Base-by-base conservation (phyloP, 2,113 vertebrate genomes). In the Amazona vittata region DNA sequence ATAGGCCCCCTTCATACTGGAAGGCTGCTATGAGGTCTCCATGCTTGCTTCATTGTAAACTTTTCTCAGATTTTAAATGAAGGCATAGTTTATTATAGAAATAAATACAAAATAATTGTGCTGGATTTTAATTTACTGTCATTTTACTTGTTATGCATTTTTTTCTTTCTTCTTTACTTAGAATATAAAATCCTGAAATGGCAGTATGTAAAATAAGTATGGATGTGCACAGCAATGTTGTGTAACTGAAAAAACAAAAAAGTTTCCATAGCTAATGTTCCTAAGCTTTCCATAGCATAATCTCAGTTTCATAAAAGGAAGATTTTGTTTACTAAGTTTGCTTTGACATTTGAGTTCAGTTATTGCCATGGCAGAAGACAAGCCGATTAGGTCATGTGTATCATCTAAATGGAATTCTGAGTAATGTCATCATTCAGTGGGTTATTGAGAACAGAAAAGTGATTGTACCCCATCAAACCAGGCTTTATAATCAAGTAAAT, bases 401-500 rank as follows among this genome's bases (percentile, higher is more conserved):
- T 97, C 95, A 97, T 94, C 94, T 94, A 89, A 95, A 94, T 86
- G 92, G 93, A 96, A 92, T 93, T 97, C 53, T 94, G 83, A 97
- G 79, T 94, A 97, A 96, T 84, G 78, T 69, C 64, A 79, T 90
- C 62, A 86, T 95, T 83, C 93, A 93, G 4, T 50, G 29, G 33
- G n/a, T 65, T 81, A 90, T 7, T 83, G 83, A 95, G 91, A 97
- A 97, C 94, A 97, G 84, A 93, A 86, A 92, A 96, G 76, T 85
- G 65, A 96, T 96, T 97, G 95, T 97, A 39, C 92, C 35, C 55
- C 83, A 92, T 97, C 90, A 97, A 96, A 95, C 39, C 31, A 92
- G 81, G 86, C 97, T 97, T 96, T 97, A 97, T 97, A 95, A 94
- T 96, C 95, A 86, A 83, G 94, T 19, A 60, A 95, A 95, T 94